A percentile compares a stretch with the other conserved stretches of the same genome.
Conservation (phyloP, 2,888 invertebrate species). For the Acleris sparsana region DNA sequence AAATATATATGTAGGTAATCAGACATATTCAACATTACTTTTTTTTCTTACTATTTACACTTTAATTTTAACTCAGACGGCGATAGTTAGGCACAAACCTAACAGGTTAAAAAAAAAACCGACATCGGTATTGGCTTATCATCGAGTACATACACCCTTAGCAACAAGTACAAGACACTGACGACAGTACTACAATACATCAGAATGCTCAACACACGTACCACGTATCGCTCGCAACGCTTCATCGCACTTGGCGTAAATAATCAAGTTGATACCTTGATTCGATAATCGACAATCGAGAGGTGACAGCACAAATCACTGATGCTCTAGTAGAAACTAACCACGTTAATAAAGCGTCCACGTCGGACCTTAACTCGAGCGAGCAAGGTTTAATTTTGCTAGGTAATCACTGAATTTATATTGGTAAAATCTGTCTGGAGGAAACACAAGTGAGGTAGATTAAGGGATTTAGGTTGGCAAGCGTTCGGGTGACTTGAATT, state of each 20-base stretch:
- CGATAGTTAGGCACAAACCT: too few relatives aligned
- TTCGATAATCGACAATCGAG: conserved; percentile 61
- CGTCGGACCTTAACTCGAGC: conserved; percentile 31
- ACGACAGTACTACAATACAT: conserved; percentile 3
- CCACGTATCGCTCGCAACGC: conserved; percentile 42
- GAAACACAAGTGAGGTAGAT: conserved; percentile 59
- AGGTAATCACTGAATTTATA: conserved; percentile 39
- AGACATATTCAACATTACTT: too few relatives aligned
- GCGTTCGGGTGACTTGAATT: conserved; percentile 52
- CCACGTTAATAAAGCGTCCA: conserved; percentile 41
- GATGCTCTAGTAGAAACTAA: conserved; percentile 49
- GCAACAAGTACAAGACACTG: neutral
- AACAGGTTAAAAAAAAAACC: too few relatives aligned
- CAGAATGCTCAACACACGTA: conserved; percentile 21
- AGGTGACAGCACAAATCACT: conserved; percentile 61
- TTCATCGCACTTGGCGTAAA: conserved; percentile 56
- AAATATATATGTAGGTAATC: too few relatives aligned
- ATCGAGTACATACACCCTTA: too few relatives aligned
- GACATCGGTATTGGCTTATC: too few relatives aligned
- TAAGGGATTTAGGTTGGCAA: conserved; percentile 54
- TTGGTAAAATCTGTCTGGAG: conserved; percentile 54
- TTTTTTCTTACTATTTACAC: too few relatives aligned
- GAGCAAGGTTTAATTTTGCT: conserved; percentile 41
- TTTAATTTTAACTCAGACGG: too few relatives aligned
- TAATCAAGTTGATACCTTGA: conserved; percentile 55